Evolutionary conservation across 2,888 invertebrate species (phyloP).

Genomic region (Schizotus pectinicornis): DNA sequence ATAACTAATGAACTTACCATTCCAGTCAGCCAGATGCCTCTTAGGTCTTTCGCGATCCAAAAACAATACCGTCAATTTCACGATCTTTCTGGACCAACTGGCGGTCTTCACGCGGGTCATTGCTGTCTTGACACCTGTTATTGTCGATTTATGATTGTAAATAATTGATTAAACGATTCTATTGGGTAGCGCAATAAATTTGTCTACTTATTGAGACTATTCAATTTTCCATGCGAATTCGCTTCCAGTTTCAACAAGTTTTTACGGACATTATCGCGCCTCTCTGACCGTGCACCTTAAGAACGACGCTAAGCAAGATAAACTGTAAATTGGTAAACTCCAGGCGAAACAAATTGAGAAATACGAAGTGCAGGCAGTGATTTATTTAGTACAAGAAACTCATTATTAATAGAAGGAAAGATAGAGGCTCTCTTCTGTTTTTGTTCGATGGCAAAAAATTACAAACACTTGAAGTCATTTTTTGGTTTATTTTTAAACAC

Average conservation of each 20-base stretch:
- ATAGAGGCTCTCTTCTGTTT: conserved; percentile 20
- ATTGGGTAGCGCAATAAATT: background rate
- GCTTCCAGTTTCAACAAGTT: background rate
- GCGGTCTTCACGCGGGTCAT: conserved; percentile 19
- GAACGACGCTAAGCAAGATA: conserved; percentile 46
- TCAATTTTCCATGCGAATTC: too few species aligned
- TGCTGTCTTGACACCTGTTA: conserved; percentile 36
- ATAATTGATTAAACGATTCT: conserved; percentile 26
- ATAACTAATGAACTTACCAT: conserved; percentile 53
- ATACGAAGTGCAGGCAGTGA: conserved; percentile 47
- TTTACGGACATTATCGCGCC: background rate
- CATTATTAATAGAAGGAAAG: conserved; percentile 31
- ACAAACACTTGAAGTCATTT: conserved; percentile 16
- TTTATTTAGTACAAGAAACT: conserved; percentile 39
- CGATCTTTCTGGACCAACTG: conserved; percentile 15
- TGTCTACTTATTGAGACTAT: too few species aligned
- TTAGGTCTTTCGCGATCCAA: conserved; percentile 14
- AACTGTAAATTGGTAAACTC: conserved; percentile 49
- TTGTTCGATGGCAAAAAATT: conserved; percentile 12
- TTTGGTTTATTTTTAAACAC: conserved; percentile 17
- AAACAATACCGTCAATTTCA: conserved; percentile 24
- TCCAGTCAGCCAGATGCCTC: conserved; percentile 37
- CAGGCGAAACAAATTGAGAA: conserved; percentile 49
- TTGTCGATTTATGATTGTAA: conserved; percentile 33
- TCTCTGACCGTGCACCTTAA: conserved; percentile 20